These are phyloP conservation scores for Papilio demoleus DNA, from an alignment of 2,888 invertebrate species.

Conservation along the genomic window DNA sequence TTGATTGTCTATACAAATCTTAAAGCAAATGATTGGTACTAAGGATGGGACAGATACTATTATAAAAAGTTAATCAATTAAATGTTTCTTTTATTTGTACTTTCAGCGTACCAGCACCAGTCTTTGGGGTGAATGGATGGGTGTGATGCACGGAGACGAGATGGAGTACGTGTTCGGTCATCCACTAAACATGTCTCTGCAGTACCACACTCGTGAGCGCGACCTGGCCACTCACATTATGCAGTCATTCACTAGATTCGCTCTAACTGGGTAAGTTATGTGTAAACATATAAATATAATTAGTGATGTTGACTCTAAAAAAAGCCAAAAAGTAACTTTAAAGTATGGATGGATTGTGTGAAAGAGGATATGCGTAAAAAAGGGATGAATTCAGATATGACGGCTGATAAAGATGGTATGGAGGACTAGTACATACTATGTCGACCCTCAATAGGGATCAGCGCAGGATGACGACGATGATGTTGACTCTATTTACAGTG, in stretches of 20 bases:
- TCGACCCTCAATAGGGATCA: too few relatives aligned
- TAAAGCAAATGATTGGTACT: background rate
- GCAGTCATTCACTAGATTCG: conserved; percentile 96
- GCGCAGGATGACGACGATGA: too few relatives aligned
- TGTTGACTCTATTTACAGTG: too few relatives aligned
- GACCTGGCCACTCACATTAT: conserved; percentile 96
- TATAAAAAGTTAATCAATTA: background rate
- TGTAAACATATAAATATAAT: background rate
- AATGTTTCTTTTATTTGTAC: conserved; percentile 26
- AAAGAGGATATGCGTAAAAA: too few relatives aligned
- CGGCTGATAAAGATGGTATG: too few relatives aligned
- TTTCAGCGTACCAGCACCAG: conserved; percentile 95
- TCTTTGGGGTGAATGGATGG: conserved; percentile 99
- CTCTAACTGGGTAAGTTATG: conserved; percentile 93
- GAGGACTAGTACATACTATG: too few relatives aligned
- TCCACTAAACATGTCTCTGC: conserved; percentile 93
- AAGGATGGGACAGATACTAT: background rate
- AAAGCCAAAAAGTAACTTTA: too few relatives aligned
- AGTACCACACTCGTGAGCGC: conserved; percentile 93
- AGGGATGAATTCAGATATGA: too few relatives aligned
- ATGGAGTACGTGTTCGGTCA: conserved; percentile 99
- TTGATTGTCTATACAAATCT: too few relatives aligned
- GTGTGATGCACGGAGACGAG: conserved; percentile 99
- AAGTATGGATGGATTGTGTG: too few relatives aligned
- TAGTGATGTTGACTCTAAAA: too few relatives aligned